phyloP scores from a whole-genome alignment of 2,888 invertebrate genomes.

The Acleris holmiana region DNA sequence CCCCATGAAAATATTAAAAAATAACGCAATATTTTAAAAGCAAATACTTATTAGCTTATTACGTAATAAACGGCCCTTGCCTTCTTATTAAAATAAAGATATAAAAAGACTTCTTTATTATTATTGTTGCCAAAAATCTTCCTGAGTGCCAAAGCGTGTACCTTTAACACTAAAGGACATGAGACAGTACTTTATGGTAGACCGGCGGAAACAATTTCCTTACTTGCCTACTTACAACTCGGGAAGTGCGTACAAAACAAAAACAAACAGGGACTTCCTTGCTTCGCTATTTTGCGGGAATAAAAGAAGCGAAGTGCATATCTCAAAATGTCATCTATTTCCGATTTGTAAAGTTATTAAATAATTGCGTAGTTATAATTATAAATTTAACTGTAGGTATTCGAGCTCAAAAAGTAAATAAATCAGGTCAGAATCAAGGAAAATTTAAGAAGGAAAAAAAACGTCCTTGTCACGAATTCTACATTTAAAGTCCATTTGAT shows the following conservation, averaged over 20 bases:
- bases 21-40: too few species aligned
- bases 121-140: constrained; percentile 37
- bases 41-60: too few species aligned
- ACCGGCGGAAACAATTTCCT: constrained; percentile 21
- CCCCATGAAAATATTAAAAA: too few species aligned
- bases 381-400: too few species aligned
- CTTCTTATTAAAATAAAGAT: constrained; percentile 26
- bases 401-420: too few species aligned
- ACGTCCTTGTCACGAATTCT: too few species aligned
- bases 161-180: constrained; percentile 43
- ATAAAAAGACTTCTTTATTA: constrained; percentile 43
- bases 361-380: too few species aligned
- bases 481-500: too few species aligned
- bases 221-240: constrained; percentile 22
- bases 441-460: too few species aligned
- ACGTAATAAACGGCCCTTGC: too few species aligned
- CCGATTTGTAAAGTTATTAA: too few species aligned
- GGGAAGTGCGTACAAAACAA: constrained; percentile 15
- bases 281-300: not conserved
- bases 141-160: constrained; percentile 48
- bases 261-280: constrained; percentile 8
- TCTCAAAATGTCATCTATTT: not conserved
- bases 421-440: too few species aligned
- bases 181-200: constrained; percentile 30
- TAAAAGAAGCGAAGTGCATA: not conserved